phyloP scores from a whole-genome alignment of 2,113 vertebrate genomes.

The Indicator indicator region DNA sequence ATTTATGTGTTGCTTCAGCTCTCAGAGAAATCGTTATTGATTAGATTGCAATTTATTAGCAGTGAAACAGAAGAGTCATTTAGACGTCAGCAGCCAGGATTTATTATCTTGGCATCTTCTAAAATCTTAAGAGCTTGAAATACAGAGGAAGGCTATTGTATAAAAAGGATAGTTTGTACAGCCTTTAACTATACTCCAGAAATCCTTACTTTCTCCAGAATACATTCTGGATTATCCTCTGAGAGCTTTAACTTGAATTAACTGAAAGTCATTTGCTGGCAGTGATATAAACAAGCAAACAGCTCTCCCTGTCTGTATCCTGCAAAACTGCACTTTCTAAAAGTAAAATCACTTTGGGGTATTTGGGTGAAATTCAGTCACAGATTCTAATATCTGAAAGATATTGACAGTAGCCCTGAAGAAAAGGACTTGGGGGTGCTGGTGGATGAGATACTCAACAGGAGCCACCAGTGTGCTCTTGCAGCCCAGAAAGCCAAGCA shows the following conservation, averaged over 20 bases:
- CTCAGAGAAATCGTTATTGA: neutral
- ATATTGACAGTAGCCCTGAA: no score
- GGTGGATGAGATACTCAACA: no score
- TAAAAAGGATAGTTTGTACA: no score
- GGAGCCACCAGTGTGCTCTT: no score
- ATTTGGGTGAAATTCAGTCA: neutral
- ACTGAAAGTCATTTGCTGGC: neutral
- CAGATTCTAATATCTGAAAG: neutral
- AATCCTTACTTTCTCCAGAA: neutral
- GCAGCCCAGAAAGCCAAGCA: no score
- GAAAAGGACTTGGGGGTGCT: no score
- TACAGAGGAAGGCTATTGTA: no score
- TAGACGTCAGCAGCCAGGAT: neutral
- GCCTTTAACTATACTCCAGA: neutral
- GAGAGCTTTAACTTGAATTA: neutral
- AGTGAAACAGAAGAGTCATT: neutral
- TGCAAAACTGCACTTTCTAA: neutral
- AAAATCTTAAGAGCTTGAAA: neutral
- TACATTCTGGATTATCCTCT: neutral
- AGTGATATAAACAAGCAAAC: neutral
- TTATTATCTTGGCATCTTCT: neutral
- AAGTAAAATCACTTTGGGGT: neutral
- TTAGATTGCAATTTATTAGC: neutral
- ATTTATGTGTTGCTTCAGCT: neutral
- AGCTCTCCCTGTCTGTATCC: neutral